phyloP scores from a whole-genome alignment of 2,113 vertebrate species.

The Hiodon alosoides region DNA sequence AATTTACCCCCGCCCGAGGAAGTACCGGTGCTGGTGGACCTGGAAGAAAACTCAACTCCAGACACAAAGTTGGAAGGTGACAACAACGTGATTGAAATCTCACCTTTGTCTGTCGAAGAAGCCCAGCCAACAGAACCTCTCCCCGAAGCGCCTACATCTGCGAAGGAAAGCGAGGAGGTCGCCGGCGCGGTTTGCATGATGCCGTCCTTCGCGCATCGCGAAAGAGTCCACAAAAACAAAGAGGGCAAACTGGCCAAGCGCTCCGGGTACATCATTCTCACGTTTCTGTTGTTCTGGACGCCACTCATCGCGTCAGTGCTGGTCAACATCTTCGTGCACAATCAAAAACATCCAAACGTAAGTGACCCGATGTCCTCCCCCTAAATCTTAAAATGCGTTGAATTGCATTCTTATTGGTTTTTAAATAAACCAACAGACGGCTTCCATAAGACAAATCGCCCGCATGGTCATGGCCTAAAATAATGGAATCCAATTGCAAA shows the following conservation, averaged over 20 bases:
- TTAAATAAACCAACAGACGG: background rate
- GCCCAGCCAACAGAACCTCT: background rate
- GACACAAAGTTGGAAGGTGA: slow-evolving; percentile 9
- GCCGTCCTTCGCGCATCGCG: slow-evolving; percentile 51
- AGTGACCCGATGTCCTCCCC: slow-evolving; percentile 21
- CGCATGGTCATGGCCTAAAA: too few species aligned
- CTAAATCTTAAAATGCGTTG: background rate
- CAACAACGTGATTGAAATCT: slow-evolving; percentile 17
- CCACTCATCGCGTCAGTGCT: slow-evolving; percentile 55
- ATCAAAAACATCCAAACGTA: slow-evolving; percentile 40
- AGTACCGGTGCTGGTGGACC: slow-evolving; percentile 24
- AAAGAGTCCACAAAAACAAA: slow-evolving; percentile 53
- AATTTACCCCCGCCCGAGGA: background rate
- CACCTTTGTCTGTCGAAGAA: background rate
- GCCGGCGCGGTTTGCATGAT: slow-evolving; percentile 64
- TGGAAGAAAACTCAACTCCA: slow-evolving; percentile 12
- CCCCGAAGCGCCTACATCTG: slow-evolving; percentile 19
- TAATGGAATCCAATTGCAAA: too few species aligned
- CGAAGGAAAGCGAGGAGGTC: background rate
- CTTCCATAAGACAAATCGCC: too few species aligned
- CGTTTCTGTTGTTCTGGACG: slow-evolving; percentile 63
- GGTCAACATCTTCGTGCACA: slow-evolving; percentile 40
- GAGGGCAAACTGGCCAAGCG: slow-evolving; percentile 65
- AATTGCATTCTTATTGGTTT: background rate
- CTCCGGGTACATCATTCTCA: slow-evolving; percentile 64